These are phyloP conservation scores for Falco novaeseelandiae DNA, from an alignment of 2,797 vertebrate species.

Conservation along the genomic window DNA sequence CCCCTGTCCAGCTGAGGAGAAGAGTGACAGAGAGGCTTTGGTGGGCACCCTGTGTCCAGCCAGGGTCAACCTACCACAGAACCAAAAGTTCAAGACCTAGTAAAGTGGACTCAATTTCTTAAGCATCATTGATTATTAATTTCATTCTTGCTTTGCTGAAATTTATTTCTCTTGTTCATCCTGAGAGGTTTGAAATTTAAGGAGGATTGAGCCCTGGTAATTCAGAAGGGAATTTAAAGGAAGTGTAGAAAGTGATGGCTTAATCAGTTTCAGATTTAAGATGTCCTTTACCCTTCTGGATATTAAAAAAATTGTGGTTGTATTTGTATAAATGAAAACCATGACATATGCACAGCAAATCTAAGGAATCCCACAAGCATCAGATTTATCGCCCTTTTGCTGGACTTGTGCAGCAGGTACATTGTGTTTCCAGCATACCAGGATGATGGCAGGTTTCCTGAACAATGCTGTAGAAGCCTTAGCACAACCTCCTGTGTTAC, in stretches of 20 bases:
- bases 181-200: background rate
- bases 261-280: background rate
- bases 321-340: background rate
- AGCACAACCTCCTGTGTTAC: background rate
- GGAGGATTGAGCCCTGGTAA: background rate
- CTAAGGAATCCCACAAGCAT: background rate
- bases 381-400: background rate
- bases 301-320: background rate
- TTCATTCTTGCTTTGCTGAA: background rate
- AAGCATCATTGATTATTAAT: background rate
- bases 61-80: no score
- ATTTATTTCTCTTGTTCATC: background rate
- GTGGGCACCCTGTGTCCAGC: no score
- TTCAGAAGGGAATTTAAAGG: background rate
- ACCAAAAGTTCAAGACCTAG: background rate
- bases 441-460: background rate
- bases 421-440: rapidly evolving
- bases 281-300: background rate
- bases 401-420: background rate
- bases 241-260: background rate
- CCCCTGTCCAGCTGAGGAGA: no score
- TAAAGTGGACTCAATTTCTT: background rate
- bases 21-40: no score
- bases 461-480: background rate
- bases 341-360: background rate